Evolutionary conservation across 1,140 invertebrate species (phyloP).

Genomic region (Hylaeus volcanicus): DNA sequence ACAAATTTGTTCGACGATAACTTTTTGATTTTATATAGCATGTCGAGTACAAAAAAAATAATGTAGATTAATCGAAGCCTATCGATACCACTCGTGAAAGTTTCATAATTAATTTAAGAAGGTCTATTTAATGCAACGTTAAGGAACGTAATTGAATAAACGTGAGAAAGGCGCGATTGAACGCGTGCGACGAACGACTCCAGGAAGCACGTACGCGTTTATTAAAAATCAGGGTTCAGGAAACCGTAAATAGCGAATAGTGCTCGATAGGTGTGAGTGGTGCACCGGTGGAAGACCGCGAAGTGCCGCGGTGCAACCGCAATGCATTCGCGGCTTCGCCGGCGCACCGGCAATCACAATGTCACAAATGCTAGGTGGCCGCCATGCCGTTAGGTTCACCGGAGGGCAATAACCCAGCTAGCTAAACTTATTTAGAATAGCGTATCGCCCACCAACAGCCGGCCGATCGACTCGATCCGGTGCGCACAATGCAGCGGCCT

Average conservation of each 20-base stretch:
- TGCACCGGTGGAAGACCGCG: conserved; percentile 53
- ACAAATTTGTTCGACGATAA: too few relatives aligned
- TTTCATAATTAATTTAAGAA: too few relatives aligned
- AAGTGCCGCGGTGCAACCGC: conserved; percentile 59
- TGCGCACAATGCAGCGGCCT: conserved; percentile 15
- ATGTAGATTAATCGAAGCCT: too few relatives aligned
- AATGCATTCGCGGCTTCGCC: conserved; percentile 55
- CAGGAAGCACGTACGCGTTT: not conserved
- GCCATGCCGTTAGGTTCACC: conserved; percentile 75
- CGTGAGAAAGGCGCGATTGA: too few relatives aligned
- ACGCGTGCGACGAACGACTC: not conserved
- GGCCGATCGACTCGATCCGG: conserved; percentile 41
- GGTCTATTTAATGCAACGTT: too few relatives aligned
- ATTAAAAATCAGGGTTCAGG: conserved; percentile 6
- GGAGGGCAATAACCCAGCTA: conserved; percentile 75
- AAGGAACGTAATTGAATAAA: too few relatives aligned
- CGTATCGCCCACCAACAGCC: conserved; percentile 59
- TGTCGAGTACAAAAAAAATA: too few relatives aligned
- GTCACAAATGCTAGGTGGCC: conserved; percentile 71
- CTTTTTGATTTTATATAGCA: too few relatives aligned
- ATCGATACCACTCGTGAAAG: too few relatives aligned
- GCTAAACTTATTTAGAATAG: conserved; percentile 76
- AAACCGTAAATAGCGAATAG: conserved; percentile 29
- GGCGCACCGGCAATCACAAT: conserved; percentile 66
- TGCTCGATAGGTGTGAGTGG: conserved; percentile 40